A percentile compares a stretch with the other conserved stretches of the same genome.
Conservation (phyloP, 2,888 invertebrate genomes). For the Apoda limacodes region DNA sequence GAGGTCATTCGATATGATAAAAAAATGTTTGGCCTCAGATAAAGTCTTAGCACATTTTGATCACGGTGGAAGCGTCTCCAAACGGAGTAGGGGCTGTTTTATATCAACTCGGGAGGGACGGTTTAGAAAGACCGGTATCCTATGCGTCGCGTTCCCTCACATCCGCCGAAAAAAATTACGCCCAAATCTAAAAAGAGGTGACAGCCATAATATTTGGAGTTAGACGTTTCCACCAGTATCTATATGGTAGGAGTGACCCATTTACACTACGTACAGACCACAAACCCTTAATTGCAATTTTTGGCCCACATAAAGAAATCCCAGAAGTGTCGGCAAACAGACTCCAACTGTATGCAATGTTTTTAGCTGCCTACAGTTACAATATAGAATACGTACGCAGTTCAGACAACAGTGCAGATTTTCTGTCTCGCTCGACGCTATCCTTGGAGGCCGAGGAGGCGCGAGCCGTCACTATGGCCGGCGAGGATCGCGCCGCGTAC, state of each 20-base stretch:
- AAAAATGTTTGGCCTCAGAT: too few relatives aligned
- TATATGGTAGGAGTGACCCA: slow-evolving; percentile 7
- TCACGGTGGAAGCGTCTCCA: slow-evolving; percentile 1
- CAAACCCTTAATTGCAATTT: slow-evolving; percentile 5
- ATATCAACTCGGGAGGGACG: neutral
- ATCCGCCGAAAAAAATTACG: slow-evolving; percentile 4
- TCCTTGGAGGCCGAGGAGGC: too few relatives aligned
- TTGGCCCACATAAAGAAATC: slow-evolving; percentile 4
- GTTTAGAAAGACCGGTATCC: slow-evolving; percentile 5
- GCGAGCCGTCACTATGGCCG: neutral
- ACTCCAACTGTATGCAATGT: slow-evolving; percentile 10
- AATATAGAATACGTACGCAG: slow-evolving; percentile 9
- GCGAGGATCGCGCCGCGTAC: too few relatives aligned
- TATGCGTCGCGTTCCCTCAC: slow-evolving; percentile 10
- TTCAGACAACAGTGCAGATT: too few relatives aligned
- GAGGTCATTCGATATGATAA: slow-evolving; percentile 1
- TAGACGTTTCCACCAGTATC: slow-evolving; percentile 11
- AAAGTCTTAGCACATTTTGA: too few relatives aligned
- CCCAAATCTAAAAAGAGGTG: slow-evolving; percentile 11
- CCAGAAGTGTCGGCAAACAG: too few relatives aligned
- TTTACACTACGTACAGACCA: slow-evolving; percentile 9
- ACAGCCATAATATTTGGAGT: slow-evolving; percentile 14
- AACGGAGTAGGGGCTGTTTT: slow-evolving; percentile 1
- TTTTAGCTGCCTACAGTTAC: slow-evolving; percentile 2
- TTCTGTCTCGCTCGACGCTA: too few relatives aligned